Conservation (phyloP, 2,113 vertebrate genomes). For the Stercorarius parasiticus region DNA sequence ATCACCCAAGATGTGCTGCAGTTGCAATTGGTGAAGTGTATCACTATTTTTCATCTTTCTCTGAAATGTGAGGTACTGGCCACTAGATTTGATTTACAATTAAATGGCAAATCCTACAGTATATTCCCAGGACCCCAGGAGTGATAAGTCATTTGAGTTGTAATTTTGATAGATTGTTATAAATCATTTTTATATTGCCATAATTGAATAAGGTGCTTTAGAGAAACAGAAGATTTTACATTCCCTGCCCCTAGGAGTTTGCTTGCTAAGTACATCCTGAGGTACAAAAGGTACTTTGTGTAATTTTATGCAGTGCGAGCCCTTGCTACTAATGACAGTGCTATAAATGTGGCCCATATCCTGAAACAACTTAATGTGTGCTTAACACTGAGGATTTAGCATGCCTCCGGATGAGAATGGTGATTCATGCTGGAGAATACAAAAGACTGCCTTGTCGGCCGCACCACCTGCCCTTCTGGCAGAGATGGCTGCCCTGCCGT, state of each 20-base stretch:
- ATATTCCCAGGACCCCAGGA: constrained; percentile 36
- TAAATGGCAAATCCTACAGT: constrained; percentile 20
- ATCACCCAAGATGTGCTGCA: neutral
- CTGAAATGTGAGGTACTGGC: neutral
- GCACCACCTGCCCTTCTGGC: neutral
- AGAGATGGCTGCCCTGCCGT: neutral
- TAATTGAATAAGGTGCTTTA: constrained; percentile 60
- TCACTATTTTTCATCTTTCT: constrained; percentile 1
- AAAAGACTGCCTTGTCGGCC: neutral
- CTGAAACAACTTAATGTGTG: constrained; percentile 49
- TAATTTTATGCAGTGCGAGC: constrained; percentile 58
- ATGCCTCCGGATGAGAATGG: neutral
- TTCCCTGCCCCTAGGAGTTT: constrained; percentile 53
- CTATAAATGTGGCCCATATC: constrained; percentile 43
- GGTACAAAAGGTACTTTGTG: constrained; percentile 55
- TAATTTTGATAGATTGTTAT: constrained; percentile 61
- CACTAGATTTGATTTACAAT: constrained; percentile 39
- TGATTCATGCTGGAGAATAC: neutral
- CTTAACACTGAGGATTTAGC: neutral
- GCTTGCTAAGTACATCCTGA: constrained; percentile 55
- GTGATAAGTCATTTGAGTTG: constrained; percentile 44
- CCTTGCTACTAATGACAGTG: constrained; percentile 39
- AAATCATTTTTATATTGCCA: constrained; percentile 58
- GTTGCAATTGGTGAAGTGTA: neutral
- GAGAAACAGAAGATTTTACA: constrained; percentile 47